A percentile compares a stretch with the other conserved stretches of the same genome.
Evolutionary conservation across 2,888 invertebrate species (phyloP).

Genomic region (Adineta ricciae): DNA sequence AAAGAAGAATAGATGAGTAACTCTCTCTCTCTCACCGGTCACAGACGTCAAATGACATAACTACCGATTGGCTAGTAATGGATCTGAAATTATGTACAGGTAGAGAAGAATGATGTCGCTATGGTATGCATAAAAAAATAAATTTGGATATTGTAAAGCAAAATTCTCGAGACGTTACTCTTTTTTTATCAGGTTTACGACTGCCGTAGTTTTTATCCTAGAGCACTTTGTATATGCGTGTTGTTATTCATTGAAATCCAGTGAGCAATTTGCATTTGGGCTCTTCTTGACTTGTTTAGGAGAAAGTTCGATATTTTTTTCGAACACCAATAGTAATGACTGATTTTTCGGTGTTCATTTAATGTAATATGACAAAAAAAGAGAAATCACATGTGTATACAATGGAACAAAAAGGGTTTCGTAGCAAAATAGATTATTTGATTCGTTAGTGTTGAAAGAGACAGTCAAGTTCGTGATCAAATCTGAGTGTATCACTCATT

Average conservation of each 20-base stretch:
- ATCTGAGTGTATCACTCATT: background rate
- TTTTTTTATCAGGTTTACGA: no score
- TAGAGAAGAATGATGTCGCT: background rate
- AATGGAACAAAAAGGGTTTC: background rate
- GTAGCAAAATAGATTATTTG: background rate
- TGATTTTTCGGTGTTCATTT: no score
- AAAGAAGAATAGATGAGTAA: background rate
- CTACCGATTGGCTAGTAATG: background rate
- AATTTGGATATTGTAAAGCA: no score
- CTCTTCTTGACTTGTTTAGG: no score
- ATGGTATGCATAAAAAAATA: background rate
- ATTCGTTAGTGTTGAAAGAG: background rate
- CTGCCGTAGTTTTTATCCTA: no score
- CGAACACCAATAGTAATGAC: no score
- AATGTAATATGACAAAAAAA: background rate
- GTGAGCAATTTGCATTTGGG: no score
- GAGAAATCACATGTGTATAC: background rate
- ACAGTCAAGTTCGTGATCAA: slow-evolving; percentile 15
- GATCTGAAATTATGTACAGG: background rate
- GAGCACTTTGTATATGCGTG: no score
- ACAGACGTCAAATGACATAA: background rate
- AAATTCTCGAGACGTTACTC: no score
- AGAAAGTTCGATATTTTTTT: no score
- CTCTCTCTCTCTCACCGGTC: background rate
- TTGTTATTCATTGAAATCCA: no score